Conservation (phyloP, 2,888 invertebrate genomes). For the Acrobasis consociella region DNA sequence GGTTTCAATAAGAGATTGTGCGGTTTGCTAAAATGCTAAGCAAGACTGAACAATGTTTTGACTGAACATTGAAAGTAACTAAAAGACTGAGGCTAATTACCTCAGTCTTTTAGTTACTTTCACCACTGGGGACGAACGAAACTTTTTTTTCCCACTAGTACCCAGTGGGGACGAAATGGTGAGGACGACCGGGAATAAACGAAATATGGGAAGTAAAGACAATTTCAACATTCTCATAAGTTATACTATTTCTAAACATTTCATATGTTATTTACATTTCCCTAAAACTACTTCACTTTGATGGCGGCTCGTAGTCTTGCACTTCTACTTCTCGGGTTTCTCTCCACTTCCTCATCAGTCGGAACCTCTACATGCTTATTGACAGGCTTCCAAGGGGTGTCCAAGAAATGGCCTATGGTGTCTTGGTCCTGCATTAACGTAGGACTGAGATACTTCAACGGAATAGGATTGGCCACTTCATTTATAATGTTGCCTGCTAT, state of each 20-base stretch:
- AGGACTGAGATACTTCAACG: conserved; percentile 87
- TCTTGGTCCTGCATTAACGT: conserved; percentile 82
- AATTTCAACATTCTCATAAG: neutral
- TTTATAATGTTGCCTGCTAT: conserved; percentile 89
- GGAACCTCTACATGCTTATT: conserved; percentile 92
- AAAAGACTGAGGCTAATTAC: no score
- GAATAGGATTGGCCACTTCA: conserved; percentile 86
- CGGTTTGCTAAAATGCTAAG: no score
- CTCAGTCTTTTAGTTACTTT: no score
- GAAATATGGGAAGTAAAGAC: neutral
- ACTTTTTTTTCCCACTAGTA: no score
- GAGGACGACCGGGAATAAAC: no score
- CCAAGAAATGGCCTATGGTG: conserved; percentile 83
- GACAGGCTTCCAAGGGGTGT: conserved; percentile 89
- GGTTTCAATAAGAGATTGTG: no score
- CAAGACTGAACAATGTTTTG: no score
- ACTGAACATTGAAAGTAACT: no score
- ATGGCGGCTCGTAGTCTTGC: conserved; percentile 93
- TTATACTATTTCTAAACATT: conserved; percentile 4
- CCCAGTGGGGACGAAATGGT: no score
- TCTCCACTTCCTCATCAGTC: conserved; percentile 86
- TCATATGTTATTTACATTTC: conserved; percentile 23
- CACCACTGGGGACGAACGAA: no score
- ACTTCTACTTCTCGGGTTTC: conserved; percentile 93
- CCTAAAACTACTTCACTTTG: conserved; percentile 82